Percentiles rank a stretch among this genome's conserved stretches.
These are phyloP conservation scores for Kuschelorhynchus macadamiae DNA, from an alignment of 2,888 invertebrate genomes.

Conservation along the genomic window DNA sequence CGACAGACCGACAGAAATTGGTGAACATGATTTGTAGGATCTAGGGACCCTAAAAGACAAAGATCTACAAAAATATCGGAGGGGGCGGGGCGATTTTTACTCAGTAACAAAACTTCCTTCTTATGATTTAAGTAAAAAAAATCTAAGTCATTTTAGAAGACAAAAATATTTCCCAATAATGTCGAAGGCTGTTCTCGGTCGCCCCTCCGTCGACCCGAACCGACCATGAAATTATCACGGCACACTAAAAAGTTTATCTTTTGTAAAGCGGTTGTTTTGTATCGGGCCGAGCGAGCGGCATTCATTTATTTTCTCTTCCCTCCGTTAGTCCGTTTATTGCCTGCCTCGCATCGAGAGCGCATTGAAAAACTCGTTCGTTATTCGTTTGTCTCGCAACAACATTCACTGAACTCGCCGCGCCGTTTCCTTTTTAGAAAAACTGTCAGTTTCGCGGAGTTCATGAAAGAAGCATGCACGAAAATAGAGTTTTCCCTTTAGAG, in stretches of 20 bases:
- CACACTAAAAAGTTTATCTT: slow-evolving; percentile 63
- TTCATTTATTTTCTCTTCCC: slow-evolving; percentile 58
- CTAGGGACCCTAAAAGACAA: no score
- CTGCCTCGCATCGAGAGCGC: slow-evolving; percentile 43
- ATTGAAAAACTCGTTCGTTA: slow-evolving; percentile 42
- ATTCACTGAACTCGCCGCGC: slow-evolving; percentile 2
- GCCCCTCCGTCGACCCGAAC: slow-evolving; percentile 52
- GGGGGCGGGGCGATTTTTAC: no score
- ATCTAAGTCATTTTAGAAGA: no score
- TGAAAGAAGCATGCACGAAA: slow-evolving; percentile 24
- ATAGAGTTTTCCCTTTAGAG: slow-evolving; percentile 11
- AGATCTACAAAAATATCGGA: no score
- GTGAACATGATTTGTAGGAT: no score
- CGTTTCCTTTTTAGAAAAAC: slow-evolving; percentile 15
- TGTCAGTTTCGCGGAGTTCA: slow-evolving; percentile 15
- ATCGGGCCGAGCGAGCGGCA: slow-evolving; percentile 56
- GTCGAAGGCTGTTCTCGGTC: no score
- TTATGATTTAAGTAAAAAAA: no score
- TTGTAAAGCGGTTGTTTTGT: slow-evolving; percentile 62
- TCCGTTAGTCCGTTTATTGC: slow-evolving; percentile 52
- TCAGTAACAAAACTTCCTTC: no score
- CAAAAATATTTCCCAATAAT: no score
- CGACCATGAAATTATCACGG: slow-evolving; percentile 55
- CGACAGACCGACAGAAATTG: no score
- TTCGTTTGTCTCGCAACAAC: slow-evolving; percentile 24